Evolutionary conservation across 2,888 invertebrate genomes (phyloP).

Genomic region (Ochropacha duplaris): DNA sequence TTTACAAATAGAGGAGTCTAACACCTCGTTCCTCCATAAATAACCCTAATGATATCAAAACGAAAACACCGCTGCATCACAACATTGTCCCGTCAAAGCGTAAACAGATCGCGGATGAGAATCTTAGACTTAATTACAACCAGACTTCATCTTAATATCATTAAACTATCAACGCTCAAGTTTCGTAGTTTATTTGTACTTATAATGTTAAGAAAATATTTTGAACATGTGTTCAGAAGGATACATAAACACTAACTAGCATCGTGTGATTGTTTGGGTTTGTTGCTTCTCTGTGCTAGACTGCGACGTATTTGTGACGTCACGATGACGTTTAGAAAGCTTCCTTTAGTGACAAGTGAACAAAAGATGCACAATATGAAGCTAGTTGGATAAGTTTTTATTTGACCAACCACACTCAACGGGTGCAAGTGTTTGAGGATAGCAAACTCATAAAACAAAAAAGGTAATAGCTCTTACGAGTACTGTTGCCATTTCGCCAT

Average conservation of each 20-base stretch:
- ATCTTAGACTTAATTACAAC: slow-evolving; percentile 29
- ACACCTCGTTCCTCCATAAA: no score
- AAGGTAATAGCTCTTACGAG: no score
- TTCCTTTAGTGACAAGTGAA: no score
- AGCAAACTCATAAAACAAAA: no score
- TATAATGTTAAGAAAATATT: slow-evolving; percentile 32
- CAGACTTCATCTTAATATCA: slow-evolving; percentile 32
- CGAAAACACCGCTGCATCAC: neutral
- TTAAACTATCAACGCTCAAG: slow-evolving; percentile 56
- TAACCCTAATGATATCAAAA: neutral
- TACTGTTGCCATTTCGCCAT: no score
- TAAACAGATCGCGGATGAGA: slow-evolving; percentile 13
- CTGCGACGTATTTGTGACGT: slow-evolving; percentile 28
- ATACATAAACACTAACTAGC: slow-evolving; percentile 43
- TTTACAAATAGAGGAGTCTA: no score
- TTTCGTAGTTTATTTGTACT: slow-evolving; percentile 42
- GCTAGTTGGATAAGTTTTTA: neutral
- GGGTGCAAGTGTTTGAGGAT: neutral
- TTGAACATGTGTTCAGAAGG: slow-evolving; percentile 45
- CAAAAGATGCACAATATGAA: neutral
- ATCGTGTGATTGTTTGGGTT: slow-evolving; percentile 62
- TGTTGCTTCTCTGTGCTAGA: slow-evolving; percentile 34
- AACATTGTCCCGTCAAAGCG: slow-evolving; percentile 1
- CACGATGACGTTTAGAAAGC: slow-evolving; percentile 11
- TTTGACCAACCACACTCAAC: neutral